Percentiles rank a stretch among this genome's conserved stretches.
phyloP scores from a whole-genome alignment of 37 sponge, comb jelly and placozoan species.

The Bolinopsis microptera region DNA sequence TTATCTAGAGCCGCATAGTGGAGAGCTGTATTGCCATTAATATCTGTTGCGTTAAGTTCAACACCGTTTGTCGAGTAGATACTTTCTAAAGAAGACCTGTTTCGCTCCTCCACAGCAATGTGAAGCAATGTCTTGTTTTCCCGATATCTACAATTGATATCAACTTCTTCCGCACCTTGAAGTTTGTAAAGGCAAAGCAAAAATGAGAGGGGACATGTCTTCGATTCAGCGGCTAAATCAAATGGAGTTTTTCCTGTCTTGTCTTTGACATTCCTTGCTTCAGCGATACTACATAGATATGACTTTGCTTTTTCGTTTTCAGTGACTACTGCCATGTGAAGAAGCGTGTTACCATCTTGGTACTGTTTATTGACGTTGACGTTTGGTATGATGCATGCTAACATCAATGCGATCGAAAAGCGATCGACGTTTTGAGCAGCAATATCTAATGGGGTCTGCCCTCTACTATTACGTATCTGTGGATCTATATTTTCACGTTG shows the following conservation, averaged over 20 bases:
- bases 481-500: not conserved
- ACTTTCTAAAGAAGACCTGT: not conserved
- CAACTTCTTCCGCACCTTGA: not conserved
- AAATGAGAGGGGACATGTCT: not conserved
- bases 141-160: not conserved
- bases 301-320: not conserved
- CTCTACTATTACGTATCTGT: not conserved
- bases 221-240: not conserved
- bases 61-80: not conserved
- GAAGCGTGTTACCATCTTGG: not conserved
- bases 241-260: not conserved
- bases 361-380: not conserved
- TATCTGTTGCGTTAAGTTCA: not conserved
- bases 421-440: not conserved
- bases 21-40: not conserved
- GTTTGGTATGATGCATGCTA: not conserved
- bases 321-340: not conserved
- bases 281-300: not conserved
- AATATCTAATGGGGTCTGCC: not conserved
- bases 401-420: not conserved
- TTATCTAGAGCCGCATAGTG: not conserved
- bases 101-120: not conserved
- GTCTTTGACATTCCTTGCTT: not conserved
- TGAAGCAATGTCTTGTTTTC: not conserved
- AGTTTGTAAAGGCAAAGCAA: not conserved